Conservation (phyloP, 2,888 invertebrate genomes). For the Cerceris ruficornis region DNA sequence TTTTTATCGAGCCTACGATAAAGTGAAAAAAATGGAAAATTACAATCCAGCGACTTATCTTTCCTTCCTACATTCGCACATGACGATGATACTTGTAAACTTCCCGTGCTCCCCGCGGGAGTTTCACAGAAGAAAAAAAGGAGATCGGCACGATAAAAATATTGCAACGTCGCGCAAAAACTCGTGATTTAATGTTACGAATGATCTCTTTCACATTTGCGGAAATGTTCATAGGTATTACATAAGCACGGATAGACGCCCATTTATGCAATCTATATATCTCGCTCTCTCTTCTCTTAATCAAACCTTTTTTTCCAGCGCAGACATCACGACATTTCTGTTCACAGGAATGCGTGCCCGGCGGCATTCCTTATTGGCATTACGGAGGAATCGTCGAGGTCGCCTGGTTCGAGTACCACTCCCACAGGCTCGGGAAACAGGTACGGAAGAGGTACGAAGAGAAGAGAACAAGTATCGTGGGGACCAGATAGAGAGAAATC, state of each 20-base stretch:
- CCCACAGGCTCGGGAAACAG: slow-evolving; percentile 62
- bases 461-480: slow-evolving; percentile 32
- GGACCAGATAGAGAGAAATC: slow-evolving; percentile 16
- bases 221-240: not conserved
- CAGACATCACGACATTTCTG: slow-evolving; percentile 58
- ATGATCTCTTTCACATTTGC: not conserved
- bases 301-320: slow-evolving; percentile 29
- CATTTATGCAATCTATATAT: slow-evolving; percentile 50
- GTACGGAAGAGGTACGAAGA: slow-evolving; percentile 59
- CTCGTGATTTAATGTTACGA: too few relatives aligned
- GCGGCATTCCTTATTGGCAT: slow-evolving; percentile 71
- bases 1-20: too few relatives aligned
- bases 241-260: not conserved
- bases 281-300: slow-evolving; percentile 9
- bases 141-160: too few relatives aligned
- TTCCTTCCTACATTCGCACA: too few relatives aligned
- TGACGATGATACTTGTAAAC: too few relatives aligned
- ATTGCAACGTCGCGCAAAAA: too few relatives aligned
- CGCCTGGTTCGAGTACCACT: slow-evolving; percentile 74
- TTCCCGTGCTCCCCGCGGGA: too few relatives aligned
- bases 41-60: too few relatives aligned
- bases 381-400: slow-evolving; percentile 71
- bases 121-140: too few relatives aligned
- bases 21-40: too few relatives aligned
- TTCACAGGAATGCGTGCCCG: slow-evolving; percentile 56